Evolutionary conservation across 30 jellyfish, hydroid and myxozoan species (phyloP).

Genomic region (Nemopilema nomurai): DNA sequence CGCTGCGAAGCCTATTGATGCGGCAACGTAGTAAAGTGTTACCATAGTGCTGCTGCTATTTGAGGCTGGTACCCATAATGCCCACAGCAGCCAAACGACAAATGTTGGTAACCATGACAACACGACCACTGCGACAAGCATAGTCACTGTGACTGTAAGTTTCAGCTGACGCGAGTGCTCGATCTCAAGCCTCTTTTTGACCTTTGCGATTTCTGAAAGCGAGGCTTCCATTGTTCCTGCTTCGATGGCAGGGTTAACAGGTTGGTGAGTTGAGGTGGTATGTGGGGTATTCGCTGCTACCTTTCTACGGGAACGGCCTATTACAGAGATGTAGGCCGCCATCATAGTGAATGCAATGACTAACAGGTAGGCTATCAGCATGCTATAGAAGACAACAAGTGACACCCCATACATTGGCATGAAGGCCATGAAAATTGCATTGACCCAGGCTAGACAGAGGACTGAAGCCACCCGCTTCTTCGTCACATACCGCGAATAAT

Average conservation of each 20-base stretch:
- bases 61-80: not conserved
- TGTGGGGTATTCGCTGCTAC: not conserved
- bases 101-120: not conserved
- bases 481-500: not conserved
- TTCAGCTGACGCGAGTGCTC: not conserved
- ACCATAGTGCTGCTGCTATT: not conserved
- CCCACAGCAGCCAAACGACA: not conserved
- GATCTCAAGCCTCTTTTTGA: not conserved
- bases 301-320: not conserved
- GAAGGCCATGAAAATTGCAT: not conserved
- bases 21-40: not conserved
- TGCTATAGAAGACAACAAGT: not conserved
- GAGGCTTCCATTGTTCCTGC: not conserved
- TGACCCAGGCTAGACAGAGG: not conserved
- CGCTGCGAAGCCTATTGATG: not conserved
- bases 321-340: not conserved
- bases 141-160: not conserved
- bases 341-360: not conserved
- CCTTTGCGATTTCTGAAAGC: not conserved
- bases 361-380: not conserved
- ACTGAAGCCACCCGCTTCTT: not conserved
- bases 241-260: not conserved
- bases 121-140: not conserved
- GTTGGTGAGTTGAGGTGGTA: not conserved
- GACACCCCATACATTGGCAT: not conserved